A percentile compares a stretch with the other conserved stretches of the same genome.
Conservation (phyloP, 2,113 vertebrate species). For the Haliaeetus leucogaster region DNA sequence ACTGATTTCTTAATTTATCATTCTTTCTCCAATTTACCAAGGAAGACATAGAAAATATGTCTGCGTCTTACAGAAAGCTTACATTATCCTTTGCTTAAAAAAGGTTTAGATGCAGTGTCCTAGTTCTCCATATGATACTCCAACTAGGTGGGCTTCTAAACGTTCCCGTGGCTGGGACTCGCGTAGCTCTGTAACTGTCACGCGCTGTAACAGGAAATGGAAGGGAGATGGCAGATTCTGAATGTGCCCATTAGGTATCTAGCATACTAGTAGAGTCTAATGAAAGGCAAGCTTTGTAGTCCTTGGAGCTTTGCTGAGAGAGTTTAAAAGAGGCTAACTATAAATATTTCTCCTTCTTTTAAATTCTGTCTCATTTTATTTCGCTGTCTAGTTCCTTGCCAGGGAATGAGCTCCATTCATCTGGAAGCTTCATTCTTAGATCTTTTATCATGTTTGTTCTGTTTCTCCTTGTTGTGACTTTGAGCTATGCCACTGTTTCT, state of each 20-base stretch:
- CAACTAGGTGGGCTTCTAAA: background rate
- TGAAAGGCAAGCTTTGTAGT: background rate
- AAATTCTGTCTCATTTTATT: background rate
- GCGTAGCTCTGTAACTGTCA: accelerated
- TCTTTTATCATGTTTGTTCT: background rate
- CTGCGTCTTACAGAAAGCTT: background rate
- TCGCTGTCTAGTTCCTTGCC: background rate
- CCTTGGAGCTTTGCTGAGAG: background rate
- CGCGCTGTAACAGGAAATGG: background rate
- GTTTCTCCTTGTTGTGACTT: background rate
- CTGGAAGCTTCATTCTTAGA: background rate
- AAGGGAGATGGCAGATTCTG: background rate
- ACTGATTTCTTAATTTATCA: background rate
- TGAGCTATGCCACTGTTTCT: background rate
- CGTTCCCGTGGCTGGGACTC: background rate
- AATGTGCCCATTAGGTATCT: background rate
- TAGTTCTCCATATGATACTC: background rate
- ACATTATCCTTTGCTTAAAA: background rate
- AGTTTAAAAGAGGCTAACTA: background rate
- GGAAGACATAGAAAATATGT: background rate
- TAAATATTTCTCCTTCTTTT: background rate
- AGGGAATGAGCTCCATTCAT: background rate
- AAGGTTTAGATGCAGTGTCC: background rate
- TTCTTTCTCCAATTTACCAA: background rate
- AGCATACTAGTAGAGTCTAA: background rate